Evolutionary conservation across 2,888 invertebrate genomes (phyloP), one percentile per base, ranked within the genome.

Genomic region (Schizaphis graminum): DNA sequence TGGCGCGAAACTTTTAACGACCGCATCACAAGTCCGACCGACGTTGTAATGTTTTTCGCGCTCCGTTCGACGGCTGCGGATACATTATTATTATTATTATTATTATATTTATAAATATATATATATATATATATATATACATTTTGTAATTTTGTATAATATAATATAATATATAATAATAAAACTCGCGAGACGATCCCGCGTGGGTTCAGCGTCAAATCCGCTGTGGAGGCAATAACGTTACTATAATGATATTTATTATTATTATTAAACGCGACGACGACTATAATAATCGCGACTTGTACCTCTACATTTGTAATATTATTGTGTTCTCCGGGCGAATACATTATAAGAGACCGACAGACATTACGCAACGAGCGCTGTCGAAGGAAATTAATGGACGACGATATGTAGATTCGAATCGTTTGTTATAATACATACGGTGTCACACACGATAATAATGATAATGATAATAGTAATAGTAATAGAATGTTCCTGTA

Each of bases 1-100:
- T 67, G 67, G 67, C 67, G 67, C 77, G 77, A 77, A 77, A 77
- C 77, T 77, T 77, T 77, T 77, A 35, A 77, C 77, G 35, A 35
- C 77, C 77, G 35, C 35, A n/a, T n/a, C n/a, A 10, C 35, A 77
- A 77, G 35, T 35, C 77, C 21, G 7, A 35, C 77, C 77, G 35
- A 77, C 77, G 28, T 8, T 21, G 35, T 8, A 77, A 35, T 77
- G 21, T 77, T 77, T 35, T 77, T 77, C 8, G n/a, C 35, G n/a
- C 16, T 67, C 67, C 67, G n/a, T 77, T 35, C 77, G 77, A 77
- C 35, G 7, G 21, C 21, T 21, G 35, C 35, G 7, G 2, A 21
- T 77, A 3, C 53, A 21, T 53, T 53, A 21, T 53, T 53, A 53
- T 53, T 53, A 53, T 53, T 53, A 53, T 3, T 53, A 53, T 53